These are phyloP conservation scores for Synanceia verrucosa DNA, from an alignment of 2,797 vertebrate genomes.

Conservation along the genomic window DNA sequence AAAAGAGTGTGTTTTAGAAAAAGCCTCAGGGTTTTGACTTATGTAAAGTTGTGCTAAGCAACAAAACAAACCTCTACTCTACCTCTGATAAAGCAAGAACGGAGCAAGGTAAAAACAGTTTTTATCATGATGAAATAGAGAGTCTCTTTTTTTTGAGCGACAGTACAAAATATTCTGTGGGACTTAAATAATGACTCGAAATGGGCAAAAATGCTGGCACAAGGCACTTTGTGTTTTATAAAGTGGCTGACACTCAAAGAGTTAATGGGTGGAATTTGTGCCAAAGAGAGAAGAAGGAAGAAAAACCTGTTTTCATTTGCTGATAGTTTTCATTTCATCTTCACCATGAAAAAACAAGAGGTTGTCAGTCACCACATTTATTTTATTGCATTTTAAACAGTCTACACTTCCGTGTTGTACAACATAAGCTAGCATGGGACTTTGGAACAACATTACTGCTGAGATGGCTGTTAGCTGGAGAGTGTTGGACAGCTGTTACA, in stretches of 20 bases:
- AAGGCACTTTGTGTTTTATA: too few relatives aligned
- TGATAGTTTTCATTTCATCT: not conserved
- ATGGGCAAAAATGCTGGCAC: too few relatives aligned
- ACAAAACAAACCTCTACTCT: too few relatives aligned
- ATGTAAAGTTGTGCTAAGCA: not conserved
- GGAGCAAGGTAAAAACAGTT: too few relatives aligned
- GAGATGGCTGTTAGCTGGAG: constrained; percentile 3
- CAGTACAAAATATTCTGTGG: too few relatives aligned
- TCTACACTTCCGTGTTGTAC: not conserved
- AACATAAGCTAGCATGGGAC: constrained; percentile 8
- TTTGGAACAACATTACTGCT: constrained; percentile 6
- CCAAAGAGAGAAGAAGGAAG: not conserved
- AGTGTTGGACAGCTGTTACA: constrained; percentile 39
- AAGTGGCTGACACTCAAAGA: too few relatives aligned
- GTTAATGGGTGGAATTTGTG: not conserved
- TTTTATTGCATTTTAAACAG: not conserved
- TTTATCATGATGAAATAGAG: too few relatives aligned
- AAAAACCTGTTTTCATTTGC: not conserved
- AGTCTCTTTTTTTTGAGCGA: too few relatives aligned
- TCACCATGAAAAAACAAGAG: not conserved
- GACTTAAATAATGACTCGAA: too few relatives aligned
- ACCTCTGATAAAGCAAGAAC: too few relatives aligned
- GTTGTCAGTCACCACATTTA: too few relatives aligned
- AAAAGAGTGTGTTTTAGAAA: constrained; percentile 18
- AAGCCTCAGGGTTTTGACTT: constrained; percentile 20